Base-by-base conservation (phyloP, 2,797 vertebrate species). In the Tragopan temminckii region DNA sequence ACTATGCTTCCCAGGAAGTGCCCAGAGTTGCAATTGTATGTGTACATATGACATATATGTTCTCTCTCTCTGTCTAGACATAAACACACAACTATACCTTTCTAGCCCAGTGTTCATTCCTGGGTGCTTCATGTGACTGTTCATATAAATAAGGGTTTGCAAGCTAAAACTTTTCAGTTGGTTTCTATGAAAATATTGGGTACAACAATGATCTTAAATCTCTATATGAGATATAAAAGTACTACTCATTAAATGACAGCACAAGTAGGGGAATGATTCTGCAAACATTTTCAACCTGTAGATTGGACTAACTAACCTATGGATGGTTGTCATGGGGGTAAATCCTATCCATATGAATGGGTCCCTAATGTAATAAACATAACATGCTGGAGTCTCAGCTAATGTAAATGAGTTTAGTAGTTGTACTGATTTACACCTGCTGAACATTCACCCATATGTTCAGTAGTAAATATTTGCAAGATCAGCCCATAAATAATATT, bases 361-460 rank as follows among this genome's bases (percentile, higher is more conserved):
- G 71, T 90, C 53, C 53, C 63, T 79, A 82, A 88, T 78, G 85
- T 91, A 92, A 90, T 91, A 92, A 92, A 93, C 90, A 95, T 93
- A 92, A 84, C 67, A 70, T 64, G 55, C 72, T 85, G 81, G 69
- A 95, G 79, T 66, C 88, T 90, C 50, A 71, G 75, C 76, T 94
- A 90, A 94, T 93, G 62, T 93, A 96, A 96, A 95, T 96, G 83
- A 96, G 91, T 74, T 84, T 53, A 70, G 91, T 95, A 62, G 86
- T 80, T 95, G 79, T 95, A 90, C 81, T 94, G 94, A 96, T 96
- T 96, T 96, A 96, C 88, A 90, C 89, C 84, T 95, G 81, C 85
- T 92, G 89, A 95, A 88, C 46, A 80, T 87, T 87, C 79, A 59
- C 36, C 92, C 96, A 94, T 97, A 95, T 94, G 94, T 92, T 95